Conservation (phyloP, 92 coral and sea anemone genomes). For the Isaurus tuberculatus region DNA sequence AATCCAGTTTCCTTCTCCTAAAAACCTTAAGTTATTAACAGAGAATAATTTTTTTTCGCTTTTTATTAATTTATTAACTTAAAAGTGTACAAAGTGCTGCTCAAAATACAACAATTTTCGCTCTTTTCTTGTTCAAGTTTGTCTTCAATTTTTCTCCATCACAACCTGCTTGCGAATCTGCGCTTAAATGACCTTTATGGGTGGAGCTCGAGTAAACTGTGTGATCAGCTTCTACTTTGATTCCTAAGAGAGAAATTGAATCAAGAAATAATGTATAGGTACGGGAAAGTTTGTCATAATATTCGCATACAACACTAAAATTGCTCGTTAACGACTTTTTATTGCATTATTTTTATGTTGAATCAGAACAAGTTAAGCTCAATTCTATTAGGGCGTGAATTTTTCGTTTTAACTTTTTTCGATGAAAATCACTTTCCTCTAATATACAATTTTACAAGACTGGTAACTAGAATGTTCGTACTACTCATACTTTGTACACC, state of each 20-base stretch:
- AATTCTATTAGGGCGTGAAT: no score
- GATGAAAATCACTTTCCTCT: no score
- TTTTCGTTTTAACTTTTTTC: no score
- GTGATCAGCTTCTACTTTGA: background rate
- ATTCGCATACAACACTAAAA: background rate
- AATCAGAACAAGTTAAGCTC: no score
- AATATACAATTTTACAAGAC: no score
- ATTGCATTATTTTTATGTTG: no score
- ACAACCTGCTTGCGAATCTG: constrained; percentile 32
- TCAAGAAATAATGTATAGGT: background rate
- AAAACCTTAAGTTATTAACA: background rate
- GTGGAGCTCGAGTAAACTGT: constrained; percentile 31
- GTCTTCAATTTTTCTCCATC: background rate
- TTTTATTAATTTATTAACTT: background rate
- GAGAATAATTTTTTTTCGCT: background rate
- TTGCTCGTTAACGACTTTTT: no score
- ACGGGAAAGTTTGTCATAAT: background rate
- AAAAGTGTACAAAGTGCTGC: background rate
- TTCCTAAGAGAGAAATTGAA: constrained; percentile 1
- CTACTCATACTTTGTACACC: no score
- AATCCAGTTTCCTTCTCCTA: no score
- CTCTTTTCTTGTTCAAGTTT: constrained; percentile 4
- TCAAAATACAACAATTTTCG: constrained; percentile 27
- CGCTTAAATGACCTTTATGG: constrained; percentile 39
- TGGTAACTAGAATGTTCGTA: no score